A percentile compares a stretch with the other conserved stretches of the same genome.
Evolutionary conservation across 2,113 vertebrate species (phyloP).

Genomic region (Myrmecophaga tridactyla): DNA sequence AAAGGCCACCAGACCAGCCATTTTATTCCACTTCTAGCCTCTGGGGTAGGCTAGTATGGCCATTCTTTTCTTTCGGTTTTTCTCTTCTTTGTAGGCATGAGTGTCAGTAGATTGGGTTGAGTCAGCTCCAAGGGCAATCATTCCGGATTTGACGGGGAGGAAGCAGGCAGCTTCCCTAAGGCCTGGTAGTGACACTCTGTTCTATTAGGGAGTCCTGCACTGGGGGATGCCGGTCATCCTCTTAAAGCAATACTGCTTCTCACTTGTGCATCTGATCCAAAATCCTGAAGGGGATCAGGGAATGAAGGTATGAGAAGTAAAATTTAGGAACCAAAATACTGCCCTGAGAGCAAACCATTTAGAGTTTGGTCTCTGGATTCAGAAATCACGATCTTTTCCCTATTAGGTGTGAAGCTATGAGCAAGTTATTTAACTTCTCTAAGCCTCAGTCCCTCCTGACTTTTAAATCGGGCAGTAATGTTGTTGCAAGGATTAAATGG

Average conservation of each 20-base stretch:
- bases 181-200: background rate
- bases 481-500: background rate
- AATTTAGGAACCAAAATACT: background rate
- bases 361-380: background rate
- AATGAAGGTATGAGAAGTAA: background rate
- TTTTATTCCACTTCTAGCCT: background rate
- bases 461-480: background rate
- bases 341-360: background rate
- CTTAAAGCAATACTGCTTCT: background rate
- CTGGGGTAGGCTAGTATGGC: background rate
- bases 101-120: background rate
- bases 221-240: background rate
- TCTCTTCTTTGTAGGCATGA: background rate
- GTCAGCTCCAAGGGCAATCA: background rate
- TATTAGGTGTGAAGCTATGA: background rate
- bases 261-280: background rate
- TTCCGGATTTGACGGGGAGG: background rate
- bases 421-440: background rate
- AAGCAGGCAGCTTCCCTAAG: background rate
- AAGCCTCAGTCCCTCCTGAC: background rate
- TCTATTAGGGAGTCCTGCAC: background rate
- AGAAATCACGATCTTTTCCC: background rate
- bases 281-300: background rate
- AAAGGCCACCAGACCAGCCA: constrained; percentile 46
- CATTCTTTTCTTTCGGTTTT: background rate